Percentiles rank a stretch among this genome's conserved stretches.
phyloP scores from a whole-genome alignment of 2,888 invertebrate species.

The Nephrotoma appendiculata region DNA sequence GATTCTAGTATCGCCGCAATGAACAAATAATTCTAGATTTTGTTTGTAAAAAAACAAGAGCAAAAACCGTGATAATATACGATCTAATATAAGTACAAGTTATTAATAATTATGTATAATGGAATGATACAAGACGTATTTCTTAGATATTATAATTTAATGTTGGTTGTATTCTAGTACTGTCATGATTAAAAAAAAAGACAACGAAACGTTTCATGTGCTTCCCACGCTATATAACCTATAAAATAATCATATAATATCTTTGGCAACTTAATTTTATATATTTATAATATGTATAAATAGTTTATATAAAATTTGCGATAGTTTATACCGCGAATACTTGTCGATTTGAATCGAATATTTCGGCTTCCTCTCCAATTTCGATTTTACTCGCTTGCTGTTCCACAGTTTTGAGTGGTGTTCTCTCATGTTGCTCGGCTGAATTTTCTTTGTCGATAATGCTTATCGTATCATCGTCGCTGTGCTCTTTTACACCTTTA shows the following conservation, averaged over 20 bases:
- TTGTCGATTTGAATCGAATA: background rate
- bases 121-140: background rate
- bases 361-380: constrained; percentile 26
- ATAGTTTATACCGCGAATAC: background rate
- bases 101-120: background rate
- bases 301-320: background rate
- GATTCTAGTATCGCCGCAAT: background rate
- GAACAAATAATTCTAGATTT: background rate
- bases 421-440: background rate
- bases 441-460: background rate
- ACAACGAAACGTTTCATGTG: background rate
- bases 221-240: background rate
- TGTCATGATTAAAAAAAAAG: background rate
- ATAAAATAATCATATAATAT: background rate
- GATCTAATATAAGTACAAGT: background rate
- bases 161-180: background rate
- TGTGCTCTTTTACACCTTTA: background rate
- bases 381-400: constrained; percentile 18
- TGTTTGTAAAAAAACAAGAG: background rate
- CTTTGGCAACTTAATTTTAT: constrained; percentile 2
- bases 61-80: background rate
- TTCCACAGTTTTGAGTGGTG: background rate
- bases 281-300: background rate
- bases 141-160: background rate
- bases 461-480: background rate